Evolutionary conservation across 2,888 invertebrate species (phyloP).

Genomic region (Balanococcus diminutus): DNA sequence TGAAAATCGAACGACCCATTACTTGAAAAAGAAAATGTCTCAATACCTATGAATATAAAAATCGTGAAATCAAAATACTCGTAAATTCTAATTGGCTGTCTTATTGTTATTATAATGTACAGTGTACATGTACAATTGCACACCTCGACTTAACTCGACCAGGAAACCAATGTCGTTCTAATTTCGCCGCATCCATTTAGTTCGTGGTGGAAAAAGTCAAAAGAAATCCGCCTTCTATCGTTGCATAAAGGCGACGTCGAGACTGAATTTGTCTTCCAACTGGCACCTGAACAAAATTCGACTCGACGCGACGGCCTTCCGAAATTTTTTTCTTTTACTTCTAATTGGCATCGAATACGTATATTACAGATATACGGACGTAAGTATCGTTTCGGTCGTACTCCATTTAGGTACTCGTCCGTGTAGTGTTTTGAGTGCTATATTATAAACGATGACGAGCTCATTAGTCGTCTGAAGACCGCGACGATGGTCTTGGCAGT

Average conservation of each 20-base stretch:
- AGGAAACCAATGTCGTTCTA: not conserved
- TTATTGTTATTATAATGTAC: no score
- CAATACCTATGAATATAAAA: no score
- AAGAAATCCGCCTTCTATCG: not conserved
- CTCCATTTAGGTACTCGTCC: not conserved
- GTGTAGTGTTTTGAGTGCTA: not conserved
- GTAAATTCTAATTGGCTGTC: not conserved
- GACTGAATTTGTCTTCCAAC: slow-evolving; percentile 15
- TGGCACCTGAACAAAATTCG: slow-evolving; percentile 6
- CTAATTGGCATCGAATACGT: not conserved
- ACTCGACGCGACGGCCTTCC: not conserved
- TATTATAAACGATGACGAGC: not conserved
- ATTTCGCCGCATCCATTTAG: not conserved
- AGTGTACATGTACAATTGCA: no score
- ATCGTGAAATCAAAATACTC: not conserved
- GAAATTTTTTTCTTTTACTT: not conserved
- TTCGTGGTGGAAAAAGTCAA: not conserved
- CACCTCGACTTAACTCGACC: not conserved
- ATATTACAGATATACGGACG: not conserved
- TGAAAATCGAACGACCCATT: no score
- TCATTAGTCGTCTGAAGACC: not conserved
- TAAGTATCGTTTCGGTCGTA: not conserved
- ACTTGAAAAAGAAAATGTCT: no score
- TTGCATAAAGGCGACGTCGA: not conserved
- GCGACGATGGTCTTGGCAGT: not conserved